These are phyloP conservation scores for Natator depressus DNA, from an alignment of 2,113 vertebrate genomes.

Conservation along the genomic window DNA sequence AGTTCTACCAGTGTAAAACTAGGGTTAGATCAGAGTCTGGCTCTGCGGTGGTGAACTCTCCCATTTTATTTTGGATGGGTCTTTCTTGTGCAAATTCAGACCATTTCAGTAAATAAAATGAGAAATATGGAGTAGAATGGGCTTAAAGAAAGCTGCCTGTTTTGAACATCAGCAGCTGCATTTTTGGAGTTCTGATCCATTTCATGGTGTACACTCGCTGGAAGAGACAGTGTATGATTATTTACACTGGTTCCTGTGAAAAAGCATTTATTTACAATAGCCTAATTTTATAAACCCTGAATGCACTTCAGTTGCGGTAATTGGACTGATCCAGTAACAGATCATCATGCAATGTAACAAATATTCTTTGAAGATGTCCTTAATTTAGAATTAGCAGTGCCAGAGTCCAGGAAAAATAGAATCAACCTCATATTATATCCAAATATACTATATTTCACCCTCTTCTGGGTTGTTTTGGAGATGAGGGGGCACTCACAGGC, in stretches of 20 bases:
- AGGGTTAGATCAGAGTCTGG: background rate
- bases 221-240: background rate
- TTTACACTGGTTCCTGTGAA: slow-evolving; percentile 64
- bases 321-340: background rate
- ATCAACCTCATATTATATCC: background rate
- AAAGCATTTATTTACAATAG: slow-evolving; percentile 61
- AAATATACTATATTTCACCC: background rate
- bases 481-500: background rate
- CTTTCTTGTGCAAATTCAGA: fast-evolving
- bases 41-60: background rate
- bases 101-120: background rate
- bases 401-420: background rate
- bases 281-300: background rate
- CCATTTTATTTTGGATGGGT: too few species aligned
- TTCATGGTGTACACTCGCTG: background rate
- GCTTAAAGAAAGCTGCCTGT: background rate
- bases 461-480: background rate
- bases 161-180: background rate
- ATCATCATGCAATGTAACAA: background rate
- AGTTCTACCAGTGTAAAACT: background rate
- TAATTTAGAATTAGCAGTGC: background rate
- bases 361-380: background rate
- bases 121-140: background rate
- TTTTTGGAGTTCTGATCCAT: background rate
- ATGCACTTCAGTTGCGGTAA: background rate